Percentiles rank a stretch among this genome's conserved stretches.
These are phyloP conservation scores for Salpingus planirostris DNA, from an alignment of 2,888 invertebrate species.

Conservation along the genomic window DNA sequence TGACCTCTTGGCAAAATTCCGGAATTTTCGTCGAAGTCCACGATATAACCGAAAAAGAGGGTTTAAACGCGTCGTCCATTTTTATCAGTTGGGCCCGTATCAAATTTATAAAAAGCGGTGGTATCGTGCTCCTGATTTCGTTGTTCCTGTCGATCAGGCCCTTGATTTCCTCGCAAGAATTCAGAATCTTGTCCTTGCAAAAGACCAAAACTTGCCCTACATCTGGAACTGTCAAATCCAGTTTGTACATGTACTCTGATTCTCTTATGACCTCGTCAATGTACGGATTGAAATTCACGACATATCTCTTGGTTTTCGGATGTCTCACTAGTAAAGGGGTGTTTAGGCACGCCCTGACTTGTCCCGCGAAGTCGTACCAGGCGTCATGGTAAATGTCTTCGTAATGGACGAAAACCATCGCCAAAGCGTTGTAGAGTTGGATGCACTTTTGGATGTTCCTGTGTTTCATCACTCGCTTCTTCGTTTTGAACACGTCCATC, in stretches of 20 bases:
- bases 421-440: constrained; percentile 69
- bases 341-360: constrained; percentile 58
- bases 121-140: constrained; percentile 51
- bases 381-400: constrained; percentile 75
- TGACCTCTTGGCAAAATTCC: constrained; percentile 51
- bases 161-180: constrained; percentile 53
- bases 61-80: constrained; percentile 62
- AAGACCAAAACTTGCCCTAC: constrained; percentile 66
- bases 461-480: constrained; percentile 43
- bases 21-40: constrained; percentile 75
- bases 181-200: constrained; percentile 59
- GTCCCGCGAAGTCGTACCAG: constrained; percentile 68
- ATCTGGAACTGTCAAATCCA: constrained; percentile 67
- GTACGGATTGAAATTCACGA: constrained; percentile 65
- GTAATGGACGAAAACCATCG: constrained; percentile 71
- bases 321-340: constrained; percentile 63
- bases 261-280: constrained; percentile 67
- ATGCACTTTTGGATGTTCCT: constrained; percentile 65
- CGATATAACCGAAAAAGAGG: constrained; percentile 67
- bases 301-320: constrained; percentile 54
- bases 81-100: constrained; percentile 59
- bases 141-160: constrained; percentile 55
- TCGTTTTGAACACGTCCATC: constrained; percentile 54
- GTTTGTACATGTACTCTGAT: constrained; percentile 71
- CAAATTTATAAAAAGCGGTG: constrained; percentile 59